Base-by-base conservation (phyloP, 1,140 invertebrate species). In the Proctacanthus coquilletti region DNA sequence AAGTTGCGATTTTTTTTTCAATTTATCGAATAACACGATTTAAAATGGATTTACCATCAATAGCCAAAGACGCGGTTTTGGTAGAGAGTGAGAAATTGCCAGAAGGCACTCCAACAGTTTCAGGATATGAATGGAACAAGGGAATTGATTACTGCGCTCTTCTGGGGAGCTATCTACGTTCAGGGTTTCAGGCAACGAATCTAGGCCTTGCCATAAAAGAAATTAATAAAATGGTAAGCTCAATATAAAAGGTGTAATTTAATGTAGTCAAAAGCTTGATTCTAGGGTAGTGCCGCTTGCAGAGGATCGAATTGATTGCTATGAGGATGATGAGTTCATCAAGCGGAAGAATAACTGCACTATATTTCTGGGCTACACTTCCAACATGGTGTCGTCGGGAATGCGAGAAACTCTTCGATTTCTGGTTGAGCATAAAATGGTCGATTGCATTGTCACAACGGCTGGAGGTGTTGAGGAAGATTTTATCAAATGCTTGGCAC, bases 401-500 rank as follows among this genome's bases (percentile, higher is more conserved):
- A 63, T 98, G 30, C 63, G 96, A 50, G 95, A 99, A 46, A 82
- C 84, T 1, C 82, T 98, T 43, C 62, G 75, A 43, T 94, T 85
- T 66, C 65, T 97, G 39, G 86, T 86, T 4, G 74, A 97, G 60
- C 84, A 97, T 61, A 82, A 80, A 14, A 56, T 60, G 52, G 49
- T 99, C 25, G 96, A 99, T 62, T 94, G 88, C 54, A 74, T 99
- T 42, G 95, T 98, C 1, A 93, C 94, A 23, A 95, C 92, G 31
- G 96, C 94, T 13, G 96, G 96, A 17, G 96, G 96, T 14, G 72
- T 99, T 3, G 96, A 99, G 64, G 96, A 99, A 67, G 96, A 99
- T 68, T 75, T 98, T 23, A 99, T 99, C 27, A 99, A 99, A 71
- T 98, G 95, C 64, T 64, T 99, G 34, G 85, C 84, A 3, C 86